Evolutionary conservation across 2,113 vertebrate species (phyloP), one percentile per base, ranked within the genome.

Genomic region (Callocephalon fimbriatum): DNA sequence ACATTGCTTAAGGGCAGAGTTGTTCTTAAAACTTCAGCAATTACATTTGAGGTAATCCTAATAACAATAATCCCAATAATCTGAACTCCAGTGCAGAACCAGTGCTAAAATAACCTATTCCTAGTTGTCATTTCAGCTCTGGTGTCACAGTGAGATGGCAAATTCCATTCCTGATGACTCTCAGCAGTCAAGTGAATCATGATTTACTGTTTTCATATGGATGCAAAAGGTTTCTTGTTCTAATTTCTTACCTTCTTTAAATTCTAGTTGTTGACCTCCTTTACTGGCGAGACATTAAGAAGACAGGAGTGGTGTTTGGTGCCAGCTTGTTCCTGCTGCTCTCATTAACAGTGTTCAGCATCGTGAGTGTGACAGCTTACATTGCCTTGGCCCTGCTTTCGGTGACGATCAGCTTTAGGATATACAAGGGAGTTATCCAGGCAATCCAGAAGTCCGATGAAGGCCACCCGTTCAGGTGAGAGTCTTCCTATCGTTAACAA

Each of bases 221-320:
- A 26, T 83, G 78, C 59, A 42, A 61, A 78, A 92, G 48, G 32
- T 32, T 37, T 16, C 92, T 68, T n/a, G 56, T 94, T 94, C 94
- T 98, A 91, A 98, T 84, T 67, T 94, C 72, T 66, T 65, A 19
- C 53, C 81, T 92, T 93, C 79, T 75, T 93, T 35, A 8, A 86
- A 82, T 97, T 96, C 58, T 95, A 99, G 99, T 99, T 98, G 98
- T 99, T 97, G 99, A 99, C 95, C 99, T 99, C 90, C 98, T 99
- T 95, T 99, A 99, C 98, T 99, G 99, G 99, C 99, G 99, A 86
- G 99, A 99, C 96, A 98, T 99, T 94, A 99, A 99, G 99, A 99
- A 98, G 97, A 99, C 99, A 0, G 99, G 99, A 86, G 99, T 99
- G 97, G 99, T 99, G 96, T 99, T 99, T 50, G 99, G 99, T 75